These are phyloP conservation scores for Phymanthus crucifer DNA, from an alignment of 92 coral and sea anemone species.

Conservation along the genomic window DNA sequence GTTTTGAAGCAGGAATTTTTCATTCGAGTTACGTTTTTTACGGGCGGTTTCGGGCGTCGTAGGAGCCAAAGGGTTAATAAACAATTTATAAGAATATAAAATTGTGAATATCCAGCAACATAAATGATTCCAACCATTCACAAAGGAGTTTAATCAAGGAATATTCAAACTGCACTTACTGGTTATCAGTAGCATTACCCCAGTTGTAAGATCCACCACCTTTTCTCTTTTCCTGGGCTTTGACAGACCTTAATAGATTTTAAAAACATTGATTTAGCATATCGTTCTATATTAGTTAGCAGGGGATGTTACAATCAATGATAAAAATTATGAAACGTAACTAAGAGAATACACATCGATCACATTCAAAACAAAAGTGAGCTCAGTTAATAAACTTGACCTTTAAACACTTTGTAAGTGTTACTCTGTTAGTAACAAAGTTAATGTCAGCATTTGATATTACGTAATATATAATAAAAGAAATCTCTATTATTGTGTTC, in stretches of 20 bases:
- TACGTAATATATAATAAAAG: not conserved
- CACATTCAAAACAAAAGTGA: not conserved
- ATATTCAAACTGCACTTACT: conserved; percentile 33
- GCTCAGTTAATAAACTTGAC: not conserved
- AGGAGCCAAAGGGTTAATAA: too few species aligned
- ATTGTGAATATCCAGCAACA: too few species aligned
- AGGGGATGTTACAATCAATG: not conserved
- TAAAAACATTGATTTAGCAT: conserved; percentile 3
- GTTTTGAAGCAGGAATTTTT: too few species aligned
- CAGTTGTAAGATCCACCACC: conserved; percentile 98
- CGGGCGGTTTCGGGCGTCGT: too few species aligned
- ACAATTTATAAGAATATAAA: too few species aligned
- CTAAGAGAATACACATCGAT: not conserved
- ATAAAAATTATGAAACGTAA: not conserved
- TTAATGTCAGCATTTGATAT: not conserved
- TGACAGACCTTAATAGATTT: conserved; percentile 68
- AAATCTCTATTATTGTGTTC: not conserved
- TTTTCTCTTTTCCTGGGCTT: conserved; percentile 94
- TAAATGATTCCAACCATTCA: too few species aligned
- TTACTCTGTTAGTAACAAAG: not conserved
- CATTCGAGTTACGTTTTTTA: too few species aligned
- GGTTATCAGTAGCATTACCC: conserved; percentile 91
- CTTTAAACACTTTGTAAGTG: not conserved
- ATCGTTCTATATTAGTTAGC: not conserved
- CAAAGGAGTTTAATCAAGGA: too few species aligned